Percentiles rank a stretch among this genome's conserved stretches.
phyloP scores from a whole-genome alignment of 2,113 vertebrate genomes.

The Lampris megalopsis region DNA sequence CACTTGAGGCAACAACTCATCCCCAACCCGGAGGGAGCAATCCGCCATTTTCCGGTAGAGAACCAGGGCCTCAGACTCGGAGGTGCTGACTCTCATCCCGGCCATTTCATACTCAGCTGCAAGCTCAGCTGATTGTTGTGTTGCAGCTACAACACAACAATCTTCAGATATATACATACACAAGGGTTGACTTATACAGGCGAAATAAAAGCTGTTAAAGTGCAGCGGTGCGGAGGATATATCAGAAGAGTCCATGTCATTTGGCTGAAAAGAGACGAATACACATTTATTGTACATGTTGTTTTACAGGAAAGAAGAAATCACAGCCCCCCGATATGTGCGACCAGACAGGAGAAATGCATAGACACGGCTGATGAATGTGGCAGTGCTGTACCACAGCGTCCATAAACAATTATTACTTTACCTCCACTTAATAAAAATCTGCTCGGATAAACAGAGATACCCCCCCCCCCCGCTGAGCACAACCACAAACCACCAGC shows the following conservation, averaged over 20 bases:
- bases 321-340: slow-evolving; percentile 28
- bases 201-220: too few relatives aligned
- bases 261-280: slow-evolving; percentile 18
- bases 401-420: slow-evolving; percentile 61
- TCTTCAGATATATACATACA: too few relatives aligned
- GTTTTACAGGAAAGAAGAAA: slow-evolving; percentile 32
- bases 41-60: too few relatives aligned
- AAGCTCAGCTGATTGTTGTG: too few relatives aligned
- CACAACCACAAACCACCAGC: slow-evolving; percentile 2
- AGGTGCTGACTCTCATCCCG: too few relatives aligned
- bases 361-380: slow-evolving; percentile 66
- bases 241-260: slow-evolving; percentile 1
- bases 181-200: too few relatives aligned
- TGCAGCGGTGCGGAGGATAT: too few relatives aligned
- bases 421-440: slow-evolving; percentile 75
- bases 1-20: too few relatives aligned
- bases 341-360: slow-evolving; percentile 60
- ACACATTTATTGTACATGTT: slow-evolving; percentile 24
- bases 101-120: too few relatives aligned
- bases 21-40: too few relatives aligned
- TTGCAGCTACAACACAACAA: too few relatives aligned
- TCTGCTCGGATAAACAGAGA: slow-evolving; percentile 71
- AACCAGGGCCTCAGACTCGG: too few relatives aligned
- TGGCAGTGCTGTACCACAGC: slow-evolving; percentile 36
- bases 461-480: slow-evolving; percentile 3